Percentiles rank a stretch among this genome's conserved stretches.
Conservation (phyloP, 2,113 vertebrate species). For the Lampris incognitus region DNA sequence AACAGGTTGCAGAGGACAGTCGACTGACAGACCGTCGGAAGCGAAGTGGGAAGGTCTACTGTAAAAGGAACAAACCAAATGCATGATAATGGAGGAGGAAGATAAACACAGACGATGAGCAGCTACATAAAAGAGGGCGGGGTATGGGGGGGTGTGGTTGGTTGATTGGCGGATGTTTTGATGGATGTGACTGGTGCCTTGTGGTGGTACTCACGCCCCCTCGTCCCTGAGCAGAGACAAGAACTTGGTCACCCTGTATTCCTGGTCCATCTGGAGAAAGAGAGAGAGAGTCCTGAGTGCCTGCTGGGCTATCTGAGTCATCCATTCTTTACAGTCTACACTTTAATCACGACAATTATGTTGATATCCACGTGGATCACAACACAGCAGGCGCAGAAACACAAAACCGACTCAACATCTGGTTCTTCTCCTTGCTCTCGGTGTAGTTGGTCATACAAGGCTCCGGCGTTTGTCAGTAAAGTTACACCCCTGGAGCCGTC, state of each 20-base stretch:
- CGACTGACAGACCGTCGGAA: background rate
- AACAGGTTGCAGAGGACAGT: background rate
- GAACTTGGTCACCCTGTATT: slow-evolving; percentile 96
- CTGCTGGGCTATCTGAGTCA: no score
- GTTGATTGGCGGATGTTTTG: background rate
- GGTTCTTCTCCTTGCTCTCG: no score
- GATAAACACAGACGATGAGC: background rate
- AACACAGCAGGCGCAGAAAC: no score
- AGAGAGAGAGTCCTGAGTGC: background rate
- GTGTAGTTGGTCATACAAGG: no score
- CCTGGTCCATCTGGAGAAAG: slow-evolving; percentile 90
- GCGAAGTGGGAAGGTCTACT: background rate
- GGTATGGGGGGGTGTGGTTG: background rate
- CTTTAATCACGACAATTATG: no score
- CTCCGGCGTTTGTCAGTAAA: no score
- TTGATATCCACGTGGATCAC: no score
- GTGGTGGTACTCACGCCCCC: slow-evolving; percentile 89
- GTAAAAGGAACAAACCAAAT: background rate
- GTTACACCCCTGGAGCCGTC: no score
- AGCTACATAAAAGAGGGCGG: background rate
- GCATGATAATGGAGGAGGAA: background rate
- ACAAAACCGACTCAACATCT: no score
- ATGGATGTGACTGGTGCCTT: background rate
- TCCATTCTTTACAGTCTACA: no score
- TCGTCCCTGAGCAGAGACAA: slow-evolving; percentile 93